Evolutionary conservation across 2,797 vertebrate species (phyloP).

Genomic region (Huso huso): DNA sequence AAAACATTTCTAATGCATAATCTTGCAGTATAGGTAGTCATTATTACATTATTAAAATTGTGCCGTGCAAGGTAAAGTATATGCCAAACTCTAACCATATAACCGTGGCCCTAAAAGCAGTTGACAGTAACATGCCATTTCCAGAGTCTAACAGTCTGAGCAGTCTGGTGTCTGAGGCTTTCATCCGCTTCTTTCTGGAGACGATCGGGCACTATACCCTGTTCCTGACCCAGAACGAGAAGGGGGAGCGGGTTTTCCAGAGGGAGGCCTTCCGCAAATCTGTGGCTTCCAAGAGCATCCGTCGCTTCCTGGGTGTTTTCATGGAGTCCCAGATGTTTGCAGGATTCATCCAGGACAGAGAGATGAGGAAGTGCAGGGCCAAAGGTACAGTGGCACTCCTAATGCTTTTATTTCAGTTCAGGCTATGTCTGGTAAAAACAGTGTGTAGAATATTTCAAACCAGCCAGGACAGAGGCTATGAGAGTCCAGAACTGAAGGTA

Average conservation of each 20-base stretch:
- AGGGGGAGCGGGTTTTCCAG: slow-evolving; percentile 84
- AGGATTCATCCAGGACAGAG: slow-evolving; percentile 95
- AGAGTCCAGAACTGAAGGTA: too few relatives aligned
- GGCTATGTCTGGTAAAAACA: background rate
- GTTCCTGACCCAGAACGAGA: slow-evolving; percentile 88
- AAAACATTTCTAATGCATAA: too few relatives aligned
- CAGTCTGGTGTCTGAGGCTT: slow-evolving; percentile 92
- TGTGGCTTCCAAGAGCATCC: slow-evolving; percentile 94
- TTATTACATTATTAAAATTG: too few relatives aligned
- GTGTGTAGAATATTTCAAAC: background rate
- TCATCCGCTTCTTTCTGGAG: slow-evolving; percentile 97
- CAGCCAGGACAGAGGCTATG: too few relatives aligned
- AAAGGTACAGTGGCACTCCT: slow-evolving; percentile 65
- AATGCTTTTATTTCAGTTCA: background rate
- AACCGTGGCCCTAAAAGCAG: too few relatives aligned
- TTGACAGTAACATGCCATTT: background rate
- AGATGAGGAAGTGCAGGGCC: slow-evolving; percentile 88
- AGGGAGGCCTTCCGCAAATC: slow-evolving; percentile 94
- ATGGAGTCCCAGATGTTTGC: slow-evolving; percentile 99
- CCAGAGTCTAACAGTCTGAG: slow-evolving; percentile 91
- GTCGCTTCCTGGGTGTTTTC: slow-evolving; percentile 94
- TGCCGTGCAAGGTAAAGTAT: too few relatives aligned
- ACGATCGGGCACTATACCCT: slow-evolving; percentile 96
- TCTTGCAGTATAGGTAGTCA: too few relatives aligned
- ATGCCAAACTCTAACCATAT: too few relatives aligned